Evolutionary conservation across 2,888 invertebrate species (phyloP), one percentile per base, ranked within the genome.

Genomic region (Scaptomyza parva): DNA sequence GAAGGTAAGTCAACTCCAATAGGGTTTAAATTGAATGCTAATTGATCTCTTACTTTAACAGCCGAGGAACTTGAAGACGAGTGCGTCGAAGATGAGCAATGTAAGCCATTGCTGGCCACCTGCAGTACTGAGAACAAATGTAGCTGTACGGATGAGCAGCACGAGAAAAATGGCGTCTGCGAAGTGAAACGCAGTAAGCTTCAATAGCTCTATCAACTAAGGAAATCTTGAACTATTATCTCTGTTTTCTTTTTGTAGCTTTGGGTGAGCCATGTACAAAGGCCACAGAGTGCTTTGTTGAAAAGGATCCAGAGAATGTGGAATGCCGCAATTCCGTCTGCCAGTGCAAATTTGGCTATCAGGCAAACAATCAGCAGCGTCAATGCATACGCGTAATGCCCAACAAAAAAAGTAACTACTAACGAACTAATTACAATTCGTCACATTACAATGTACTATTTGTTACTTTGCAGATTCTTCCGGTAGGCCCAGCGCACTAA

Each of bases 401-500:
- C 76, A 89, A 83, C 67, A 91, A 90, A 78, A 91, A 90, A 88
- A 91, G 91, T 91, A 50, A 58, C 80, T 64, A 20, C 9, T 18
- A 12, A 17, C 28, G n/a, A n/a, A n/a, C n/a, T n/a, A n/a, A n/a
- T n/a, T n/a, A n/a, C n/a, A n/a, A n/a, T n/a, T n/a, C n/a, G n/a
- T n/a, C n/a, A n/a, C 17, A 26, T 18, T 6, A 1, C 17, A 28
- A 28, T 45, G 12, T 26, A 8, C 18, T 35, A 26, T 50, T 47
- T 7, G 1, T 30, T 12, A 6, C 0, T n/a, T 84, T 84, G 5
- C 71, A 92, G 92, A 91, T 90, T 91, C 92, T 91, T 92, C 92
- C 91, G 91, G 90, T 78, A 91, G 91, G 79, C 92, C 92, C 84
- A 91, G 91, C 88, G 90, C 90, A 79, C 90, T 92, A 68, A 92